A percentile compares a stretch with the other conserved stretches of the same genome.
Conservation (phyloP, 2,888 invertebrate species). For the Lithosia quadra region DNA sequence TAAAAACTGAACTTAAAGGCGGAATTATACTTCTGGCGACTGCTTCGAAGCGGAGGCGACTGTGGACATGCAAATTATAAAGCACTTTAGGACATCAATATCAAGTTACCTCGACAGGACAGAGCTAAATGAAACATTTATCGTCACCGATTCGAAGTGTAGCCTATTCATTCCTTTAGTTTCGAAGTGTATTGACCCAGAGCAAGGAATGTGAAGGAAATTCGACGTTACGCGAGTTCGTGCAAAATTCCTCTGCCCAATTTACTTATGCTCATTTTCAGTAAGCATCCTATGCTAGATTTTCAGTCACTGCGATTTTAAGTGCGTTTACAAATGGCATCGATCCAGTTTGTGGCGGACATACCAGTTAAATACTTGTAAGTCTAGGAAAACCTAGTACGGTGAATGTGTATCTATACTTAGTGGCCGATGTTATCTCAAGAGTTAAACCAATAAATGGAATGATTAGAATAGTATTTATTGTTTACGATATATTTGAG, state of each 20-base stretch:
- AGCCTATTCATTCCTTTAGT: not conserved
- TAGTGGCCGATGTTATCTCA: not conserved
- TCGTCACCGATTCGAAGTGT: conserved; percentile 39
- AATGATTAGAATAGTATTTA: not conserved
- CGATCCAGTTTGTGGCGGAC: not conserved
- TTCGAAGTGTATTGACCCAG: not conserved
- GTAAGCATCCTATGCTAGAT: conserved; percentile 45
- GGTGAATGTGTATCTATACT: not conserved
- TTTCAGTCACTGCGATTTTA: conserved; percentile 44
- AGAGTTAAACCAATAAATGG: not conserved
- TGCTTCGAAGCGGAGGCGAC: conserved; percentile 38
- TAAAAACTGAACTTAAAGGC: conserved; percentile 45
- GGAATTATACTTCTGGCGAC: conserved; percentile 44
- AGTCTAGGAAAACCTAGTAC: not conserved
- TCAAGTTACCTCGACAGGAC: not conserved
- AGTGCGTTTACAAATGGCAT: not conserved
- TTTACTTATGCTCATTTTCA: conserved; percentile 27
- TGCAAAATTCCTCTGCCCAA: conserved; percentile 37
- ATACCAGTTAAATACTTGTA: not conserved
- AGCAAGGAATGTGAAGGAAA: conserved; percentile 45
- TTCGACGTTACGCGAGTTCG: conserved; percentile 23
- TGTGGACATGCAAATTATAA: conserved; percentile 1
- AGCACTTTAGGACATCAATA: not conserved
- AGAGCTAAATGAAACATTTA: not conserved
- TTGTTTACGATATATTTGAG: not conserved